Percentiles rank a stretch among this genome's conserved stretches.
These are phyloP conservation scores for Perizoma flavofasciatum DNA, from an alignment of 2,888 invertebrate species.

Conservation along the genomic window DNA sequence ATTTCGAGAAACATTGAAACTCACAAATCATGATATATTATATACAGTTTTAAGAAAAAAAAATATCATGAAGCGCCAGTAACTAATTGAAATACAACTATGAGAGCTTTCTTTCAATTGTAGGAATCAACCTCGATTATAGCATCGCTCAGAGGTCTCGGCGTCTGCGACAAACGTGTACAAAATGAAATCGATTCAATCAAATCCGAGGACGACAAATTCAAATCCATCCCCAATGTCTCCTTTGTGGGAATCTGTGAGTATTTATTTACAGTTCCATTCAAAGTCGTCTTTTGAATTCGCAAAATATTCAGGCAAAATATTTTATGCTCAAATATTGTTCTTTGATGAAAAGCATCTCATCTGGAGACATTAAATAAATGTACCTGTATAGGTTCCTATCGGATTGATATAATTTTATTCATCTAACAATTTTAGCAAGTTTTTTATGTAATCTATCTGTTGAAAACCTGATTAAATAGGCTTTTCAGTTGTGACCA, in stretches of 20 bases:
- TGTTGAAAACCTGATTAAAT: no score
- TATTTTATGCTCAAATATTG: constrained; percentile 2
- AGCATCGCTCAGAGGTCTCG: constrained; percentile 56
- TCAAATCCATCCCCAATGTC: constrained; percentile 55
- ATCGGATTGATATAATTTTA: no score
- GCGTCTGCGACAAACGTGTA: constrained; percentile 51
- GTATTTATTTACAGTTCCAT: constrained; percentile 33
- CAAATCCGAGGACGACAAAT: constrained; percentile 53
- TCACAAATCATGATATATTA: no score
- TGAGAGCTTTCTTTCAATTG: constrained; percentile 25
- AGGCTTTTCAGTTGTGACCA: no score
- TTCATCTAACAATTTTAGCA: no score
- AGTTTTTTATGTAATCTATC: no score
- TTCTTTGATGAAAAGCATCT: background rate
- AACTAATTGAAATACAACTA: constrained; percentile 11
- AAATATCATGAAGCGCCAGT: constrained; percentile 6
- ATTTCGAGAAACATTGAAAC: no score
- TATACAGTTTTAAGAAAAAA: no score
- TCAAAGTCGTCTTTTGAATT: background rate
- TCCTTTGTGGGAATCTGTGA: constrained; percentile 58
- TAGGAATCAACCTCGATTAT: constrained; percentile 56
- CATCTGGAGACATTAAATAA: background rate
- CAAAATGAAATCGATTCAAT: constrained; percentile 53
- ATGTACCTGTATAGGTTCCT: no score
- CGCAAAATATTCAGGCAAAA: constrained; percentile 3